Conservation (phyloP, 2,888 invertebrate species). For the Acanthosepion esculentum region DNA sequence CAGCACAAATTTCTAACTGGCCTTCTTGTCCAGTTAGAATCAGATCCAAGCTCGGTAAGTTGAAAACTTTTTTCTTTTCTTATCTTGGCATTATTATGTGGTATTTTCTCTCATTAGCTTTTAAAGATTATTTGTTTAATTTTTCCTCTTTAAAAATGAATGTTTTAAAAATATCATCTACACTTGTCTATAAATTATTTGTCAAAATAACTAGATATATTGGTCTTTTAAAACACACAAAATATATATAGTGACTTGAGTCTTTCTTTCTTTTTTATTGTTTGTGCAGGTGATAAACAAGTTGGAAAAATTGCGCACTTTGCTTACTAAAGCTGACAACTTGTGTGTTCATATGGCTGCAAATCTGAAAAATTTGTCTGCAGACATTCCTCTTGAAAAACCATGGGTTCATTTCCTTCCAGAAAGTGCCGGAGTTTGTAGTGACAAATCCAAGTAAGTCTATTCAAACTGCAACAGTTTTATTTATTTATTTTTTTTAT, state of each 20-base stretch:
- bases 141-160: no score
- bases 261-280: background rate
- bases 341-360: conserved; percentile 84
- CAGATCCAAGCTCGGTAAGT: background rate
- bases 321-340: conserved; percentile 80
- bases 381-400: conserved; percentile 51
- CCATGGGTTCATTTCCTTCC: conserved; percentile 64
- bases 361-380: conserved; percentile 80
- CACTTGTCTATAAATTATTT: no score
- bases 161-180: no score
- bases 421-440: conserved; percentile 43
- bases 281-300: conserved; percentile 72
- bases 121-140: no score
- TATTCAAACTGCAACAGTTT: background rate
- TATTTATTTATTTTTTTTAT: no score
- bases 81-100: no score
- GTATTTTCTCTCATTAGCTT: no score
- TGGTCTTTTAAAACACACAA: no score
- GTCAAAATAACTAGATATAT: no score
- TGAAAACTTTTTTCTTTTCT: no score
- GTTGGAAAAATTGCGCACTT: conserved; percentile 79
- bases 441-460: conserved; percentile 50
- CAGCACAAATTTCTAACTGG: conserved; percentile 86
- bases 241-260: background rate
- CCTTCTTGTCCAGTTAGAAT: conserved; percentile 77